These are phyloP conservation scores for Petrocephalus microphthalmus DNA, from an alignment of 2,113 vertebrate genomes.

Conservation along the genomic window DNA sequence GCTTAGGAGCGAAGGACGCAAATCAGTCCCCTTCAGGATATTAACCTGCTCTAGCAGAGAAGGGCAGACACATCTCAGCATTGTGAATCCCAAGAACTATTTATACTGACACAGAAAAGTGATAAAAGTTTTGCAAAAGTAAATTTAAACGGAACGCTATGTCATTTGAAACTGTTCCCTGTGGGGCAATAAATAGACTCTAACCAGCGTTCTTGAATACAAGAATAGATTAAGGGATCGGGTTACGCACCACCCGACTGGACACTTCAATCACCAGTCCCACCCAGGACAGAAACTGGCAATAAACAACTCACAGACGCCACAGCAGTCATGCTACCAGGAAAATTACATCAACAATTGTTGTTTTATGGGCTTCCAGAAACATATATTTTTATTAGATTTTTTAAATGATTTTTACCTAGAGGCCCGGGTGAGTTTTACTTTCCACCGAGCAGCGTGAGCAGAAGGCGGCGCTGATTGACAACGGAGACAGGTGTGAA, in stretches of 20 bases:
- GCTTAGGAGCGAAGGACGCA: not conserved
- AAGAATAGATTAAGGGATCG: conserved; percentile 21
- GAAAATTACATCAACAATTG: not conserved
- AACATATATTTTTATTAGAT: not conserved
- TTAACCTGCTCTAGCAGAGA: not conserved
- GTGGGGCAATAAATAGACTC: conserved; percentile 7
- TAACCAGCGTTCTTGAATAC: conserved; percentile 12
- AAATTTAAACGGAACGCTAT: not conserved
- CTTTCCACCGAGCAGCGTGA: not conserved
- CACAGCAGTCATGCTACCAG: not conserved
- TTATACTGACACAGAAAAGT: not conserved
- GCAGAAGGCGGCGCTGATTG: conserved; percentile 40
- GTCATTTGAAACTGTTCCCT: conserved; percentile 13
- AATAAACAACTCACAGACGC: not conserved
- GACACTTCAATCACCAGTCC: conserved; percentile 7
- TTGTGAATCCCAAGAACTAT: not conserved
- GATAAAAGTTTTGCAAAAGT: not conserved
- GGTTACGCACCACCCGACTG: conserved; percentile 11
- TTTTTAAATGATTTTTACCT: not conserved
- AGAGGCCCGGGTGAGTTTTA: conserved; percentile 14
- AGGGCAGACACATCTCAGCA: not conserved
- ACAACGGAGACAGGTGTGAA: conserved; percentile 69
- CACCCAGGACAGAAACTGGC: not conserved
- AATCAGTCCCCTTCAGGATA: not conserved
- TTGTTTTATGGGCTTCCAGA: not conserved